phyloP scores from a whole-genome alignment of 2,888 invertebrate species.

The Drosophila lacicola region DNA sequence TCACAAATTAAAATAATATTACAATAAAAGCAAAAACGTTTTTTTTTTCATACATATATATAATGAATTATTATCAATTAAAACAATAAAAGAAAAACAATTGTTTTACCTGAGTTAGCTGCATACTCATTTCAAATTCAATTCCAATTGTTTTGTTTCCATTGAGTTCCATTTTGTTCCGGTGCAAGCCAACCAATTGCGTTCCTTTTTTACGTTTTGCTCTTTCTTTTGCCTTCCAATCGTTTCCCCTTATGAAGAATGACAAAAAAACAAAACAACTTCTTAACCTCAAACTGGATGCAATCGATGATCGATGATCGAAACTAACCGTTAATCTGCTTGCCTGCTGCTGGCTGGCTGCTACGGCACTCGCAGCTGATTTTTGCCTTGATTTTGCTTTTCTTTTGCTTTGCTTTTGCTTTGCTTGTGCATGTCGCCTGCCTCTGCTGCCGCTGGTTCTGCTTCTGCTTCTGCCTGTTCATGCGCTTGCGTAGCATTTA shows the following conservation, averaged over 20 bases:
- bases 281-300: too few species aligned
- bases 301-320: background rate
- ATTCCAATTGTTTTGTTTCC: slow-evolving; percentile 36
- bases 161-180: slow-evolving; percentile 11
- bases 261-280: background rate
- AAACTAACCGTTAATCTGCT: slow-evolving; percentile 13
- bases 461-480: slow-evolving; percentile 22
- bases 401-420: slow-evolving; percentile 27
- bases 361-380: slow-evolving; percentile 27
- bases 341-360: slow-evolving; percentile 30
- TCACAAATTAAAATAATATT: slow-evolving; percentile 4
- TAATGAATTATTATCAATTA: slow-evolving; percentile 20
- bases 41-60: slow-evolving; percentile 13
- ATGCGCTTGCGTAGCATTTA: slow-evolving; percentile 51
- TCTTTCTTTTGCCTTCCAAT: slow-evolving; percentile 2
- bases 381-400: slow-evolving; percentile 4
- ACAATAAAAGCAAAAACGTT: slow-evolving; percentile 7
- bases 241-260: slow-evolving; percentile 30
- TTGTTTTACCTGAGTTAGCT: slow-evolving; percentile 54
- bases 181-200: slow-evolving; percentile 1
- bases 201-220: background rate
- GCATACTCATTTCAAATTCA: slow-evolving; percentile 33
- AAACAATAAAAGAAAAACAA: slow-evolving; percentile 32
- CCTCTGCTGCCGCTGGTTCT: slow-evolving; percentile 31
- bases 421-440: slow-evolving; percentile 21